Evolutionary conservation across 1,140 invertebrate species (phyloP), one percentile per base, ranked within the genome.

Genomic region (Drosophila jambulina): DNA sequence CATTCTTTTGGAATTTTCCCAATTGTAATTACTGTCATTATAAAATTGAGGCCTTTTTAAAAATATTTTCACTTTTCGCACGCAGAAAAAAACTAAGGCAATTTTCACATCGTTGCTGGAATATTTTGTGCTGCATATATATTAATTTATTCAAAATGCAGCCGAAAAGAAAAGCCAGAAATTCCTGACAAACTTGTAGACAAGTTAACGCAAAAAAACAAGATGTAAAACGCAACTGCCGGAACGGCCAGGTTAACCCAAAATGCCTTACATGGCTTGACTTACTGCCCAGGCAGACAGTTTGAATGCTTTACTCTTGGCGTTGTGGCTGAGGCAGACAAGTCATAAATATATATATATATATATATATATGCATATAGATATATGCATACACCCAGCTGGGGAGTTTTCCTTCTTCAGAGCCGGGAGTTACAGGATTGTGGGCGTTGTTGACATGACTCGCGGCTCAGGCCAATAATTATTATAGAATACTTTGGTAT

Each of bases 101-200:
- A 61, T 82, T 65, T 82, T 59, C 72, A 62, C 79, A 78, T 45
- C 38, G 53, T 62, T 57, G 27, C 45, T 69, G 59, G 63, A 67
- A 63, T 62, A 75, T 79, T 75, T 36, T 6, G 10, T 51, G 46
- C 25, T 60, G 63, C 46, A 64, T 64, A 61, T 61, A 40, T 68
- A 45, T 59, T 81, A 75, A 62, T 59, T 69, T 80, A 84, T 83
- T 83, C 65, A 85, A 60, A 84, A 74, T 40, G 57, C 21, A 64
- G 48, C 42, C 51, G 29, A 71, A 69, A 69, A 76, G 74, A 78
- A 85, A 79, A 86, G 82, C 82, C 76, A 76, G 79, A 86, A 86
- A 86, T 86, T 86, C 83, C 83, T 87, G 83, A 67, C 79, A 86
- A 87, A 82, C 83, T 76, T 80, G 83, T 87, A 82, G 83, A 34